phyloP scores from a whole-genome alignment of 1,140 invertebrate genomes.

The Cydia pomonella region DNA sequence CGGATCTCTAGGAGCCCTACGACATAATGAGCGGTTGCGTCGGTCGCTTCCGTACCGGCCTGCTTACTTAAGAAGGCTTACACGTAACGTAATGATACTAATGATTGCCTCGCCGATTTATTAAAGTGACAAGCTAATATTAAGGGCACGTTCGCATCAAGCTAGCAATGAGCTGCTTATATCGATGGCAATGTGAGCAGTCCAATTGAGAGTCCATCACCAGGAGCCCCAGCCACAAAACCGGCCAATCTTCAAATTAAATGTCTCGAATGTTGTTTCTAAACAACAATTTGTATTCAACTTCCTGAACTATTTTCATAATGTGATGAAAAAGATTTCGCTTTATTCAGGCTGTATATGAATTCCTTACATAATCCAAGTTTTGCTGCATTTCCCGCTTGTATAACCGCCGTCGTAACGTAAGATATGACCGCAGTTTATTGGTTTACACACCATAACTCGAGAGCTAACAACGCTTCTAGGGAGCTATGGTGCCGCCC shows the following conservation, averaged over 20 bases:
- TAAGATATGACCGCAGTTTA: conserved; percentile 26
- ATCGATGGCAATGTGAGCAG: too few relatives aligned
- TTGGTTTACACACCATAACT: conserved; percentile 32
- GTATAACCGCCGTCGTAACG: conserved; percentile 1
- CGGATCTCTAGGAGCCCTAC: neutral
- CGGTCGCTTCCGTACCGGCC: conserved; percentile 34
- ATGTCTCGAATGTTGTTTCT: too few relatives aligned
- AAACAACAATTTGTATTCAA: too few relatives aligned
- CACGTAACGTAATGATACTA: conserved; percentile 25
- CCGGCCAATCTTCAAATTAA: too few relatives aligned
- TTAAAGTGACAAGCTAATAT: neutral
- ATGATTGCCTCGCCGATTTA: conserved; percentile 15
- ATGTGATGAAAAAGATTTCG: too few relatives aligned
- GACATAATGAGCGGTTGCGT: conserved; percentile 36
- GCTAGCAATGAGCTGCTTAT: neutral
- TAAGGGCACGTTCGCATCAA: neutral
- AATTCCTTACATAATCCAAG: conserved; percentile 18
- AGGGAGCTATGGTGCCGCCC: conserved; percentile 45
- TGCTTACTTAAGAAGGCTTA: conserved; percentile 26
- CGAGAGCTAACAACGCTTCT: conserved; percentile 33
- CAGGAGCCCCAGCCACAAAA: too few relatives aligned
- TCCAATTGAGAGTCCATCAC: too few relatives aligned
- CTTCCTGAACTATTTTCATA: too few relatives aligned
- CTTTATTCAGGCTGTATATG: neutral
- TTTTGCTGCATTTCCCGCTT: conserved; percentile 15